These are phyloP conservation scores for Mellilla xanthometata DNA, from an alignment of 2,888 invertebrate species.

Conservation along the genomic window DNA sequence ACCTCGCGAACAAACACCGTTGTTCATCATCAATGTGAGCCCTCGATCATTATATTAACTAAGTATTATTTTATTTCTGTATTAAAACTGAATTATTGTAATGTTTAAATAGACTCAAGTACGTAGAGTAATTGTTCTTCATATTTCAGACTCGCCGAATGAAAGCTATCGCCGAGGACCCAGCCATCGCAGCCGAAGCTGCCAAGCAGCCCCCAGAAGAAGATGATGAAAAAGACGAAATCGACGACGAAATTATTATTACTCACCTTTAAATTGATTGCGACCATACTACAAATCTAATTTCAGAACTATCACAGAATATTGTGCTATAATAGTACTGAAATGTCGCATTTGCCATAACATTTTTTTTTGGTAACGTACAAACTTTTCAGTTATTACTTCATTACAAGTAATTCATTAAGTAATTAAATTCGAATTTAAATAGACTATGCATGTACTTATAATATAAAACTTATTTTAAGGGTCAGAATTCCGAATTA, in stretches of 20 bases:
- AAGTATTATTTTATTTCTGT: too few relatives aligned
- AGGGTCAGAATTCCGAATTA: slow-evolving; percentile 34
- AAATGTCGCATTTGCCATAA: slow-evolving; percentile 33
- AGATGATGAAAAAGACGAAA: slow-evolving; percentile 93
- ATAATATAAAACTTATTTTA: slow-evolving; percentile 50
- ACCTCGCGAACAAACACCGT: too few relatives aligned
- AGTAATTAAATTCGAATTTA: slow-evolving; percentile 51
- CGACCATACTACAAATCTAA: slow-evolving; percentile 4
- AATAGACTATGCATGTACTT: slow-evolving; percentile 45
- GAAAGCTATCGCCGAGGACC: slow-evolving; percentile 88
- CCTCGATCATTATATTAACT: too few relatives aligned
- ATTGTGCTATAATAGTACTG: background rate
- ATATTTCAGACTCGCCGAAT: slow-evolving; percentile 82
- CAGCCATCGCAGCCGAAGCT: slow-evolving; percentile 84
- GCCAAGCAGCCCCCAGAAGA: slow-evolving; percentile 88
- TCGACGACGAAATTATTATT: slow-evolving; percentile 94
- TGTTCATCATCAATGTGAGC: too few relatives aligned
- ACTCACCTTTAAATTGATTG: slow-evolving; percentile 86
- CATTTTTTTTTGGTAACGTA: slow-evolving; percentile 32
- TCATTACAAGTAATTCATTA: slow-evolving; percentile 21
- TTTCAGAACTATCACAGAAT: background rate
- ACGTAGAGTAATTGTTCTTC: too few relatives aligned
- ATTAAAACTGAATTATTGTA: too few relatives aligned
- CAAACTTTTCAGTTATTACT: slow-evolving; percentile 32
- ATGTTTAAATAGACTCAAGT: too few relatives aligned